Base-by-base conservation (phyloP, 1,140 invertebrate species). In the Hermetia illucens region DNA sequence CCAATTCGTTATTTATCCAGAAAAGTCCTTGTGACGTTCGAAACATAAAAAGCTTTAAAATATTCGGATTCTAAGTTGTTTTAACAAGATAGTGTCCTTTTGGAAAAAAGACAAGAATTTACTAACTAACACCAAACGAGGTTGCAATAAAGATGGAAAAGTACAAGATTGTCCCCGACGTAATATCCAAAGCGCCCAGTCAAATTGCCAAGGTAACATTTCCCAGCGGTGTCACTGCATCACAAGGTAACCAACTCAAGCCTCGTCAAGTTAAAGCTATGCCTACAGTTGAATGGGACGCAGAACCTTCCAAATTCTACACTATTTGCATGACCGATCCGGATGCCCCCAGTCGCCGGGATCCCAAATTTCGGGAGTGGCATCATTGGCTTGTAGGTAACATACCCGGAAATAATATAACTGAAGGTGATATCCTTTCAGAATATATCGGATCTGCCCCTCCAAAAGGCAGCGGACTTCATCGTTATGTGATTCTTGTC, bases 331-430 rank as follows among this genome's bases (percentile, higher is more conserved):
- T 82, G 36, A 37, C 45, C 76, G 82, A 87, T 70, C 80, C 80
- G 12, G 83, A 87, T 66, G 79, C 81, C 10, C 82, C 82, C 4
- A 79, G 70, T 48, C 64, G 80, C 8, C 52, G 67, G 18, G 61
- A 74, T 22, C 79, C 79, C 0, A 77, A 66, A 42, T 77, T 69
- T 41, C 59, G 80, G 8, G 82, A 85, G 65, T 82, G 75, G 74
- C 75, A 79, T 46, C 83, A 87, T 50, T 87, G 82, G 82, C 21
- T 91, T 2, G 78, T 92, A 1, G 81, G 70, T 3, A 93, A 94
- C 52, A 87, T 93, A 51, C 82, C 82, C 5, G 86, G 80, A 17
- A 63, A 61, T 41, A 65, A 83, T 30, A 57, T 92, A 1, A 44
- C 51, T 0, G 62, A 72, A 33, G 88, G 88, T n/a, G 79, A 83